Evolutionary conservation across 2,888 invertebrate species (phyloP).

Genomic region (Ophonus ardosiacus): DNA sequence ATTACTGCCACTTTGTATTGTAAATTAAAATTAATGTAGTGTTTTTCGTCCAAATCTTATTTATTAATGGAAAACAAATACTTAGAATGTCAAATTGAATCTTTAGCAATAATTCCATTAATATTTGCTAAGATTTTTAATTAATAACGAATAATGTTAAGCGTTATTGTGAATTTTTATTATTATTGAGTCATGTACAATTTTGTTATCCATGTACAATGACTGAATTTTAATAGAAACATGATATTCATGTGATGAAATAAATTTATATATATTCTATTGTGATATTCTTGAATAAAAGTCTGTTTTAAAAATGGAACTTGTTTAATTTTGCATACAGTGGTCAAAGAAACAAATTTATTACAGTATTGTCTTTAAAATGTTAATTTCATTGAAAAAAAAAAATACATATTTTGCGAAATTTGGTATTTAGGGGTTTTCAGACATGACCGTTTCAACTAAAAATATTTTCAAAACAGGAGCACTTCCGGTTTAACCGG

Average conservation of each 20-base stretch:
- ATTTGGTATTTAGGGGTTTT: too few relatives aligned
- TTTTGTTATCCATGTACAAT: slow-evolving; percentile 38
- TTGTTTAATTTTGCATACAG: background rate
- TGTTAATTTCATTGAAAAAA: too few relatives aligned
- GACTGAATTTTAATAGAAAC: slow-evolving; percentile 23
- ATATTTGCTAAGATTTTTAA: background rate
- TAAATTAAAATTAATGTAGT: slow-evolving; percentile 7
- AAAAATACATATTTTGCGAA: too few relatives aligned
- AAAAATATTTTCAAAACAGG: too few relatives aligned
- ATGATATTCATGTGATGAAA: slow-evolving; percentile 40
- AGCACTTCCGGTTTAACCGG: too few relatives aligned
- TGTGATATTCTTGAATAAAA: slow-evolving; percentile 45
- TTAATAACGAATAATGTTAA: background rate
- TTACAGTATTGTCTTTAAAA: too few relatives aligned
- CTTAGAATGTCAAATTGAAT: background rate
- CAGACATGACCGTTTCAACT: too few relatives aligned
- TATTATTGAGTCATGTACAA: slow-evolving; percentile 14
- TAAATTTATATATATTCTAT: slow-evolving; percentile 11
- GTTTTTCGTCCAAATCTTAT: background rate
- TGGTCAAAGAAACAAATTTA: background rate
- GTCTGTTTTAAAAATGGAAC: slow-evolving; percentile 8
- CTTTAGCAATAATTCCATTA: slow-evolving; percentile 11
- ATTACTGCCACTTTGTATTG: slow-evolving; percentile 16
- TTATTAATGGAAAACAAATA: slow-evolving; percentile 15
- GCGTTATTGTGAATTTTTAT: slow-evolving; percentile 1